Percentiles rank a stretch among this genome's conserved stretches.
Evolutionary conservation across 2,888 invertebrate species (phyloP).

Genomic region (Clepsis dumicolana): DNA sequence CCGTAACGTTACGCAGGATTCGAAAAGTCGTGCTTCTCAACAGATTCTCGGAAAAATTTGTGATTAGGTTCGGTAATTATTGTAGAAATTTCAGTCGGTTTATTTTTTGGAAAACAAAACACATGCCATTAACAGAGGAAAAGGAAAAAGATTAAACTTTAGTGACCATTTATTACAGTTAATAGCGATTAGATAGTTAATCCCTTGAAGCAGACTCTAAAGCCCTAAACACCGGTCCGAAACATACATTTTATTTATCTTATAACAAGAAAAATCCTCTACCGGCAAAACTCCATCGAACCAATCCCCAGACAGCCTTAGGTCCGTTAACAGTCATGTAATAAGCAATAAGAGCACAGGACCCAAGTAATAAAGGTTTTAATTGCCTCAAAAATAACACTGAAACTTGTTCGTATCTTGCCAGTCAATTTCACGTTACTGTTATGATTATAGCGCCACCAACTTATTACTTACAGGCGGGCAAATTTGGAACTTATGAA

Average conservation of each 20-base stretch:
- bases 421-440: slow-evolving; percentile 65
- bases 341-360: slow-evolving; percentile 59
- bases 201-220: too few relatives aligned
- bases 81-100: too few relatives aligned
- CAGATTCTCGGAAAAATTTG: too few relatives aligned
- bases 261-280: neutral
- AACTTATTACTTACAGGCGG: slow-evolving; percentile 44
- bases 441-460: slow-evolving; percentile 63
- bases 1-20: too few relatives aligned
- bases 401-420: slow-evolving; percentile 62
- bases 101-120: too few relatives aligned
- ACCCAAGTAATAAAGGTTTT: slow-evolving; percentile 69
- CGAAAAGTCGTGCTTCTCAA: too few relatives aligned
- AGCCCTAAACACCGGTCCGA: too few relatives aligned
- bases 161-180: too few relatives aligned
- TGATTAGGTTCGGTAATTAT: too few relatives aligned
- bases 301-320: slow-evolving; percentile 18
- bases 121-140: too few relatives aligned
- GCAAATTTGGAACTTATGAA: slow-evolving; percentile 34
- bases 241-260: neutral
- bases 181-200: too few relatives aligned
- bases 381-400: slow-evolving; percentile 74
- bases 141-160: too few relatives aligned
- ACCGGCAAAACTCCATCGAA: slow-evolving; percentile 9
- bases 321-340: slow-evolving; percentile 46